phyloP scores from a whole-genome alignment of 2,888 invertebrate species.

The Cheilosia variabilis region DNA sequence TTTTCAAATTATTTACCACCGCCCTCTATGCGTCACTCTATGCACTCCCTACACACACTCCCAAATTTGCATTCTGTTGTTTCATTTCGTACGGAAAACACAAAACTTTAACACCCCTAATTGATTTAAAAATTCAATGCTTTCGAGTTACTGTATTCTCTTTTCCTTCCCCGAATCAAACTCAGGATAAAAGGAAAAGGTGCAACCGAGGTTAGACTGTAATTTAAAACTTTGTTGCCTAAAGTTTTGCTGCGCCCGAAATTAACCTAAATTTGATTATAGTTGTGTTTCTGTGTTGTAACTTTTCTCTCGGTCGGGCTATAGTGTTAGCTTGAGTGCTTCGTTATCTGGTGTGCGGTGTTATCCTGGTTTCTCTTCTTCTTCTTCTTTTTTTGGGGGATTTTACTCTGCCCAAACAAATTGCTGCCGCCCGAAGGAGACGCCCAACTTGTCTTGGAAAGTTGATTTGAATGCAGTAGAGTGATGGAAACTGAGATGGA shows the following conservation, averaged over 20 bases:
- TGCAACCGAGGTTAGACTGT: background rate
- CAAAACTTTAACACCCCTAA: background rate
- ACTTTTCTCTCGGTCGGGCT: background rate
- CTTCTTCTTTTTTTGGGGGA: background rate
- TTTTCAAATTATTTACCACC: too few relatives aligned
- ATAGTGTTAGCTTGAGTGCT: background rate
- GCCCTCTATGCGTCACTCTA: too few relatives aligned
- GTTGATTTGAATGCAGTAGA: too few relatives aligned
- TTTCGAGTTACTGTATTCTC: background rate
- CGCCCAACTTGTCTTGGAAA: too few relatives aligned
- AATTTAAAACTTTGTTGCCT: slow-evolving; percentile 4
- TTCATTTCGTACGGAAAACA: background rate
- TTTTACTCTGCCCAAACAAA: background rate
- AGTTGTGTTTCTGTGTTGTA: background rate
- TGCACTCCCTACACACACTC: too few relatives aligned
- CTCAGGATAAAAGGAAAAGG: background rate
- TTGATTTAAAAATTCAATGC: background rate
- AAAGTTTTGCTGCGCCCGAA: background rate
- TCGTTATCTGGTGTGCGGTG: background rate
- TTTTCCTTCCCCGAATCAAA: background rate
- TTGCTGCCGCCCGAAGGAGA: background rate
- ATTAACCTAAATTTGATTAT: background rate
- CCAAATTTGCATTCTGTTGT: background rate
- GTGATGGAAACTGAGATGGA: too few relatives aligned
- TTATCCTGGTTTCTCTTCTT: background rate